A percentile compares a stretch with the other conserved stretches of the same genome.
phyloP scores from a whole-genome alignment of 2,888 invertebrate species.

The Idaea dimidiata region DNA sequence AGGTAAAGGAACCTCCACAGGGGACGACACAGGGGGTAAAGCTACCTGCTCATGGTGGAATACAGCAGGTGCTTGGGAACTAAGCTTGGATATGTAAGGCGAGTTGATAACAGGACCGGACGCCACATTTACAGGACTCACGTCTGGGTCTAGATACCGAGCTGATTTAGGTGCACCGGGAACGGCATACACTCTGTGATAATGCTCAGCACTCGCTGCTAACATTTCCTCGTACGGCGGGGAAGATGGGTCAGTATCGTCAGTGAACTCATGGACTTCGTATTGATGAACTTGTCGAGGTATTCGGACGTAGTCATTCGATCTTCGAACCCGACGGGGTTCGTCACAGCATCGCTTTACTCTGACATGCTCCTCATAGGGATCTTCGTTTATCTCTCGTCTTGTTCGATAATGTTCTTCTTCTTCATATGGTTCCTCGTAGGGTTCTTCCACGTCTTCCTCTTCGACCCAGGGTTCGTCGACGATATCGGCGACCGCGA shows the following conservation, averaged over 20 bases:
- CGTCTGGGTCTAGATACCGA: conserved; percentile 28
- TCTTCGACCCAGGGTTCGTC: conserved; percentile 63
- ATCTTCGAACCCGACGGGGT: conserved; percentile 35
- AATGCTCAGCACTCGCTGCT: conserved; percentile 71
- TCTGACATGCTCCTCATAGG: conserved; percentile 56
- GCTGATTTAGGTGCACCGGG: conserved; percentile 24
- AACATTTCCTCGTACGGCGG: conserved; percentile 70
- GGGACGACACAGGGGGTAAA: conserved; percentile 17
- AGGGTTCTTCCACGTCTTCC: conserved; percentile 51
- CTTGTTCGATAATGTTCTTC: conserved; percentile 40
- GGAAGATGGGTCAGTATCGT: conserved; percentile 46
- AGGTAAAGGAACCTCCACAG: conserved; percentile 33
- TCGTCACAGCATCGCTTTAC: conserved; percentile 53
- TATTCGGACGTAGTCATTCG: conserved; percentile 42
- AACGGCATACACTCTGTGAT: conserved; percentile 58
- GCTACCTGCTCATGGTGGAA: conserved; percentile 25
- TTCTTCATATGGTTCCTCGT: conserved; percentile 51
- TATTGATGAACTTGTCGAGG: conserved; percentile 67
- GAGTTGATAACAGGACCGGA: conserved; percentile 10
- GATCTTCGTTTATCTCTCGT: conserved; percentile 47
- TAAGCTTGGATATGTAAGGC: conserved; percentile 12
- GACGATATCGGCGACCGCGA: conserved; percentile 48
- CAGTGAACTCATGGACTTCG: conserved; percentile 65
- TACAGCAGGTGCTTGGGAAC: conserved; percentile 23
- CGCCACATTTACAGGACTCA: conserved; percentile 22